phyloP scores from a whole-genome alignment of 2,888 invertebrate genomes.

The Caenorhabditis wallacei region DNA sequence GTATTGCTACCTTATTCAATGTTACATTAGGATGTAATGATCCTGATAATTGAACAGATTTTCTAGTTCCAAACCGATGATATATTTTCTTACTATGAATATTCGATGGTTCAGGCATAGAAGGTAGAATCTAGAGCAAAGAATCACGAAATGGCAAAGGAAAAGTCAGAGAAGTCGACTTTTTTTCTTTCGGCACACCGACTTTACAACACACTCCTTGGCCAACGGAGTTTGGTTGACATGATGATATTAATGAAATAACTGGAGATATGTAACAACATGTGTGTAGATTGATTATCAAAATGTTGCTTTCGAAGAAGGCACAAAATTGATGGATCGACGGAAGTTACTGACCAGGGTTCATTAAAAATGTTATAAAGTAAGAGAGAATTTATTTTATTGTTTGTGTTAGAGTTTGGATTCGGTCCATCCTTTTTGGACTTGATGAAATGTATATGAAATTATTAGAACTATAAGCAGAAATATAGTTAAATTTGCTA shows the following conservation, averaged over 20 bases:
- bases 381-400: too few species aligned
- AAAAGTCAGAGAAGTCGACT: neutral
- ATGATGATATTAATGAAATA: slow-evolving; percentile 63
- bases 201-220: slow-evolving; percentile 58
- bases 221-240: slow-evolving; percentile 34
- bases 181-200: slow-evolving; percentile 35
- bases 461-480: too few species aligned
- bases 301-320: neutral
- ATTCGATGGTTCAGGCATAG: slow-evolving; percentile 61
- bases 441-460: too few species aligned
- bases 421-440: too few species aligned
- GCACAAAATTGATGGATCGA: slow-evolving; percentile 6
- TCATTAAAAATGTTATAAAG: too few species aligned
- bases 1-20: slow-evolving; percentile 43
- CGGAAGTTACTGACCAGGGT: neutral
- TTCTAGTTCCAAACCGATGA: slow-evolving; percentile 56
- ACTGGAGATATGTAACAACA: slow-evolving; percentile 28
- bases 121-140: slow-evolving; percentile 30
- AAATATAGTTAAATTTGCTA: too few species aligned
- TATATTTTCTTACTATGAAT: slow-evolving; percentile 68
- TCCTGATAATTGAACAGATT: slow-evolving; percentile 40
- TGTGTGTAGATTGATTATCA: slow-evolving; percentile 33
- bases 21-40: slow-evolving; percentile 52
- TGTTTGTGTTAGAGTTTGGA: too few species aligned
- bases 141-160: slow-evolving; percentile 29